phyloP scores from a whole-genome alignment of 2,113 vertebrate species.

The Cepphus grylle region DNA sequence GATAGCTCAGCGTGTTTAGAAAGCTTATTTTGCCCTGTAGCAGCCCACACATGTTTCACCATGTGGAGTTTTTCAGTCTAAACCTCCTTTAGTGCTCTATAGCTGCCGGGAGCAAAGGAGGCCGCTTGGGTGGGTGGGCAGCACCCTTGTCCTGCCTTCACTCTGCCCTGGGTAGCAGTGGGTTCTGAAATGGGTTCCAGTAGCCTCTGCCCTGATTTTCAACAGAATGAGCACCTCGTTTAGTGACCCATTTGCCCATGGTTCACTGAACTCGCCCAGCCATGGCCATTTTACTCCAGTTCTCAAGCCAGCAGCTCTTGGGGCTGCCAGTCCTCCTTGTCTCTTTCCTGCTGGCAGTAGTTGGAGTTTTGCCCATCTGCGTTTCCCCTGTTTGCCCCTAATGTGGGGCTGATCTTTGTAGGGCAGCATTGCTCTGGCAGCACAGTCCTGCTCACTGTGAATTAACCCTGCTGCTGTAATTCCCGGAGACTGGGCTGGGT shows the following conservation, averaged over 20 bases:
- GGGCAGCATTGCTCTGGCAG: not conserved
- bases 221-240: not conserved
- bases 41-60: not conserved
- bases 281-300: not conserved
- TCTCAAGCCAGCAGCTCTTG: accelerated
- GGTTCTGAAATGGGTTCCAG: not conserved
- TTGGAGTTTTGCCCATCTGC: not conserved
- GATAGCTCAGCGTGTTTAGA: not conserved
- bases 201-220: not conserved
- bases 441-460: not conserved
- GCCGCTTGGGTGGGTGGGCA: not conserved
- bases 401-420: not conserved
- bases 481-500: not conserved
- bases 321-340: not conserved
- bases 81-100: not conserved
- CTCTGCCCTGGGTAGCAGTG: not conserved
- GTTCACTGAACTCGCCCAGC: not conserved
- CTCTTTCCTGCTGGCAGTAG: not conserved
- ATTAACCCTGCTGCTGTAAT: not conserved
- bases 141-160: not conserved
- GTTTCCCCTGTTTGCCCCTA: not conserved
- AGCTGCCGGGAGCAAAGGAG: not conserved
- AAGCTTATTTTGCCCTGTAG: not conserved
- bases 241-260: accelerated
- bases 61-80: not conserved